These are phyloP conservation scores for Eulimnadia texana DNA, from an alignment of 1,140 invertebrate genomes.

Conservation along the genomic window DNA sequence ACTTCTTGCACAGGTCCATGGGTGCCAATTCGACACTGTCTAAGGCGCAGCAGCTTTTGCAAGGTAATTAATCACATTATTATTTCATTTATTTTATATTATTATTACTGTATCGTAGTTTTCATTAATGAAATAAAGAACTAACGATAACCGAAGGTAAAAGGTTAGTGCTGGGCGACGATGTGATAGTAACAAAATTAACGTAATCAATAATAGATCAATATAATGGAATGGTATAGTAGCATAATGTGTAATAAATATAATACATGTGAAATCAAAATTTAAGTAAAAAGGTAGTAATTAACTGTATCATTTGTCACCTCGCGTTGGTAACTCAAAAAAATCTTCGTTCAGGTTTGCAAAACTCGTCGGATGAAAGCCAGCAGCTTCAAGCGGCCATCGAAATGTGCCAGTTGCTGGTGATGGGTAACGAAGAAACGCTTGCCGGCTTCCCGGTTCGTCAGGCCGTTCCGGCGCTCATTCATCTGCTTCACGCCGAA, in stretches of 20 bases:
- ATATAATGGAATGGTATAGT: too few species aligned
- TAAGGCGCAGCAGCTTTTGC: constrained; percentile 81
- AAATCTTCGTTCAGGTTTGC: constrained; percentile 59
- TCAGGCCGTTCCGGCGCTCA: constrained; percentile 89
- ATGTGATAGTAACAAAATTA: too few species aligned
- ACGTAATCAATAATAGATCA: too few species aligned
- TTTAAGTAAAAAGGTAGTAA: too few species aligned
- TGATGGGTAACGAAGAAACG: constrained; percentile 99
- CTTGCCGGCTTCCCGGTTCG: constrained; percentile 94
- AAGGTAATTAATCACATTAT: neutral
- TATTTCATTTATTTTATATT: neutral
- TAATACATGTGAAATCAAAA: too few species aligned
- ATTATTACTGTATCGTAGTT: neutral
- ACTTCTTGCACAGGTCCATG: constrained; percentile 86
- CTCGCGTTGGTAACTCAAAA: too few species aligned
- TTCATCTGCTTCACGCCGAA: constrained; percentile 63
- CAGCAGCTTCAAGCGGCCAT: constrained; percentile 94
- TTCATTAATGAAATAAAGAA: too few species aligned
- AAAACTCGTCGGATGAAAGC: constrained; percentile 86
- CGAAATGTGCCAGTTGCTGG: constrained; percentile 96
- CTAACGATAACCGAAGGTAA: too few species aligned
- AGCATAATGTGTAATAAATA: too few species aligned
- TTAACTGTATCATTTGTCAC: too few species aligned
- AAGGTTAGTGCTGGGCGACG: too few species aligned
- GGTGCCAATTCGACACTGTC: constrained; percentile 40